Evolutionary conservation across 2,888 invertebrate genomes (phyloP), one percentile per base, ranked within the genome.

Genomic region (Villa cingulata): DNA sequence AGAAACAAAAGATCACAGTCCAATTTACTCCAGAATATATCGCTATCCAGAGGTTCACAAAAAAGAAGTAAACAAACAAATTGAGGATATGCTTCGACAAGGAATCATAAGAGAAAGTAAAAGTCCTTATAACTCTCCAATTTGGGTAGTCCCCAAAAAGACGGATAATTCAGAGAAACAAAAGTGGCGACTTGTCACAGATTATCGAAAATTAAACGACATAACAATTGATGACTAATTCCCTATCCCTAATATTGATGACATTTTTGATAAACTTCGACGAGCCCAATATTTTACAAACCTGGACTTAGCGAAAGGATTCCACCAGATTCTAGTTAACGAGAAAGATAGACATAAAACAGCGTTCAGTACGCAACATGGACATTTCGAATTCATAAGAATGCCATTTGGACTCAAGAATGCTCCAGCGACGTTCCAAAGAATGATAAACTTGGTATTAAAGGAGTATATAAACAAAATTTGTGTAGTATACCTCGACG

Each of bases 331-430:
- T 2, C 48, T 49, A 14, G 48, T 62, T 34, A 51, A 45, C 6
- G 37, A 42, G 23, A 45, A 53, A 16, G 57, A 59, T 43, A 43
- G 45, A 19, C 37, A 37, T 15, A 62, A 62, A 50, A 62, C 61
- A 1, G 60, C 59, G 2, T 62, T 65, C 50, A 54, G 48, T 2
- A 57, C 56, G 16, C 45, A 51, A 29, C 32, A 45, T 15, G 62
- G 63, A 2, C 57, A 62, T 18, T 63, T 52, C 37, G 58, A 65
- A 53, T 61, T 53, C 48, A 38, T 48, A 19, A 48, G 60, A 4
- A 59, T 66, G 59, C 58, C 58, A 1, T 58, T 62, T 45, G 62
- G 62, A 0, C 48, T 63, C 4, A 53, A 55, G 40, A 61, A 57
- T 41, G 55, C 58, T 0, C 62, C 63, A 3, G 53, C 55, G 1